A percentile compares a stretch with the other conserved stretches of the same genome.
Evolutionary conservation across 2,888 invertebrate species (phyloP).

Genomic region (Poecilobothrus nobilitatus): DNA sequence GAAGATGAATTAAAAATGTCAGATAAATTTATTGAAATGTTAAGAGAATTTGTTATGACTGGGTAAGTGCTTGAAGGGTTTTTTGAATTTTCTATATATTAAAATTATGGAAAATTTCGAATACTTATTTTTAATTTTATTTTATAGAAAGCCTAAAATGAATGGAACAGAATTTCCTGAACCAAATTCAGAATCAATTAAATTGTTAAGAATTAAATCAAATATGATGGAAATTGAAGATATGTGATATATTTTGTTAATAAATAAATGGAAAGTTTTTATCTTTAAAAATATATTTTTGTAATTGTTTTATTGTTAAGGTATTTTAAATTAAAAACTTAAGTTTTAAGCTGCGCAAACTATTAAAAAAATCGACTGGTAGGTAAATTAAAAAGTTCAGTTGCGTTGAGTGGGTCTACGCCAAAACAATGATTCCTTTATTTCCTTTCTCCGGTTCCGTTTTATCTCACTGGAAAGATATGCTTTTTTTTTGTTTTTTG

Average conservation of each 20-base stretch:
- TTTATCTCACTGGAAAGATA: no score
- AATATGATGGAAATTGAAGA: neutral
- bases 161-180: neutral
- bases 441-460: no score
- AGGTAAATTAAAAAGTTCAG: no score
- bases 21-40: neutral
- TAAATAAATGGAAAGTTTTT: no score
- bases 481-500: no score
- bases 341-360: no score
- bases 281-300: no score
- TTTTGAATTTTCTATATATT: neutral
- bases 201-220: neutral
- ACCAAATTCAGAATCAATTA: neutral
- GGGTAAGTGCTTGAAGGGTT: neutral
- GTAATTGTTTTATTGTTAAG: no score
- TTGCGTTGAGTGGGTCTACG: no score
- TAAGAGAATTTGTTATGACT: neutral
- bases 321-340: no score
- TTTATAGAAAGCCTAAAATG: conserved; percentile 2
- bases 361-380: no score
- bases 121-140: neutral
- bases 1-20: neutral
- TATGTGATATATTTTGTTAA: neutral
- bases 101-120: neutral
- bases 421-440: no score